Evolutionary conservation across 92 coral and sea anemone species (phyloP), one percentile per base, ranked within the genome.

Genomic region (Parazoanthus darwini): DNA sequence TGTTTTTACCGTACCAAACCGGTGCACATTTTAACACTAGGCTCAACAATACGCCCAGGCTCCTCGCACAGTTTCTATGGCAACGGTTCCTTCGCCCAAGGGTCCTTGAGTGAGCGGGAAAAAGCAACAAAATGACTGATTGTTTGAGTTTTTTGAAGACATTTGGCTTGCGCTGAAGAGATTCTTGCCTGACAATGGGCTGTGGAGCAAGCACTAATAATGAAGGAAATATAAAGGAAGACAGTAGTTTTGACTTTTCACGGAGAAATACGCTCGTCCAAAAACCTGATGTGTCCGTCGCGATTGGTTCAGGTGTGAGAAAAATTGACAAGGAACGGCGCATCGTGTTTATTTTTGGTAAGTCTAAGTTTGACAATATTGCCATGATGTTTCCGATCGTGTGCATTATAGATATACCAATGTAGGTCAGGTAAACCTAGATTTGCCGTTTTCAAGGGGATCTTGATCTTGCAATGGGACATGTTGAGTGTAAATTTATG

Each of bases 341-440:
- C 38, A 89, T 95, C 78, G 98, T 95, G 71, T 93, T 93, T 86
- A 91, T 95, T 46, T 95, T 95, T 79, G 98, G 98, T 95, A 72
- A 85, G 98, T 82, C 76, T 56, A 29, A 42, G 18, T 77, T 54
- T 71, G 10, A 67, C 39, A 67, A 11, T 82, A 10, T 82, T 82
- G 33, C 63, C n/a, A n/a, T 1, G 43, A 33, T 16, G 38, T 43
- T 43, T 83, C 33, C 38, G 48, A 78, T 1, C 54, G 16, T 39
- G 37, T 25, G 3, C 22, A 68, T 14, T 71, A 70, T 50, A 20
- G 6, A 7, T 33, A 79, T 79, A 7, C 36, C 50, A n/a, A 51
- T 79, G 8, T n/a, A 44, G 8, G 82, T 26, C 26, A 10, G 37
- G 4, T 79, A 42, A 13, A 68, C 39, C 54, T 83, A 20, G 44